phyloP scores from a whole-genome alignment of 2,113 vertebrate species.

The Chionodraco myersi region DNA sequence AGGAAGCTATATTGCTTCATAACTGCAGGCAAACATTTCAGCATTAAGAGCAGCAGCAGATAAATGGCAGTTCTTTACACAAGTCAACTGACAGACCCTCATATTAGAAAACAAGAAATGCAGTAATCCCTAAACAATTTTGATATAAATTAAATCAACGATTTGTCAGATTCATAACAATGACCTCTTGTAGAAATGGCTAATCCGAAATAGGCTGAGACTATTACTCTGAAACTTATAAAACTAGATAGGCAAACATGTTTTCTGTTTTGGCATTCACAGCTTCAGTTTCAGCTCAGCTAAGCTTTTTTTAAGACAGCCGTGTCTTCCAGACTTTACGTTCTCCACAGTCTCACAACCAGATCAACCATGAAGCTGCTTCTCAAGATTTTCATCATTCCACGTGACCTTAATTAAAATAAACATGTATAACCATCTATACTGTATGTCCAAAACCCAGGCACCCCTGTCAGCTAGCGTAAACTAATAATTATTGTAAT shows the following conservation, averaged over 20 bases:
- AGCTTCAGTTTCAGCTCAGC: not conserved
- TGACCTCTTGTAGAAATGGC: not conserved
- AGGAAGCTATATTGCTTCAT: conserved; percentile 75
- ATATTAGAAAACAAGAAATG: conserved; percentile 10
- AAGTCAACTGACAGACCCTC: conserved; percentile 33
- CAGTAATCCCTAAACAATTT: not conserved
- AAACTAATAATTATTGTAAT: not conserved
- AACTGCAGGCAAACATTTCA: conserved; percentile 57
- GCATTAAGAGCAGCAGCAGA: conserved; percentile 42
- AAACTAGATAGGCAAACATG: not conserved
- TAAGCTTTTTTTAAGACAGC: not conserved
- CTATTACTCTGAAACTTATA: not conserved
- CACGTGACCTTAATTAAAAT: not conserved
- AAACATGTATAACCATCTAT: no score
- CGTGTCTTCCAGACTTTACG: not conserved
- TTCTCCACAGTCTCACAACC: not conserved
- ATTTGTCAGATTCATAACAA: not conserved
- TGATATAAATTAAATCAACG: not conserved
- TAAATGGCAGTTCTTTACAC: conserved; percentile 22
- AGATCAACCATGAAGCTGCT: not conserved
- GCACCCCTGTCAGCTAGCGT: no score
- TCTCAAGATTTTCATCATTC: not conserved
- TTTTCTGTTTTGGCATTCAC: not conserved
- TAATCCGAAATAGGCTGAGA: not conserved
- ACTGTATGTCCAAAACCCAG: not conserved